These are phyloP conservation scores for Leptura quadrifasciata DNA, from an alignment of 2,888 invertebrate species.

Conservation along the genomic window DNA sequence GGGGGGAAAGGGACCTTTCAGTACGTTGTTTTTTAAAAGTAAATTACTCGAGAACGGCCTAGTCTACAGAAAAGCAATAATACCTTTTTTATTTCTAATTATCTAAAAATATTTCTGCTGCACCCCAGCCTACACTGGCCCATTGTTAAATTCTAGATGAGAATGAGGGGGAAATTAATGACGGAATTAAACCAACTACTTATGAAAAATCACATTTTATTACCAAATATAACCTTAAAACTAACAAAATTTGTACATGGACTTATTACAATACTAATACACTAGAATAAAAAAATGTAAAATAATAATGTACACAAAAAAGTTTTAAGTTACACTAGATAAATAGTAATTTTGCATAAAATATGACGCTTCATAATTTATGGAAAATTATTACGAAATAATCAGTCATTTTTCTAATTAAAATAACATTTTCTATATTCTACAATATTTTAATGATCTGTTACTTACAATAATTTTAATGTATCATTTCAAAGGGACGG, in stretches of 20 bases:
- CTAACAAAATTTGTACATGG: slow-evolving; percentile 68
- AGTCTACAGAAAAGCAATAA: too few relatives aligned
- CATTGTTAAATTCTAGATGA: too few relatives aligned
- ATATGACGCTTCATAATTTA: slow-evolving; percentile 42
- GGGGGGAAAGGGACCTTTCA: too few relatives aligned
- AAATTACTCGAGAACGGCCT: too few relatives aligned
- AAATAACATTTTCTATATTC: slow-evolving; percentile 51
- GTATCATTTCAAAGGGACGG: background rate
- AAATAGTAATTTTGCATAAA: slow-evolving; percentile 51
- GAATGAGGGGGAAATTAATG: too few relatives aligned
- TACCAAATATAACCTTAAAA: slow-evolving; percentile 63
- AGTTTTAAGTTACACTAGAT: slow-evolving; percentile 56
- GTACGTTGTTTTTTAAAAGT: too few relatives aligned
- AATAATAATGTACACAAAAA: slow-evolving; percentile 59
- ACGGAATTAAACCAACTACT: background rate
- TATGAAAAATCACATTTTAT: slow-evolving; percentile 64
- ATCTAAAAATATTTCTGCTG: too few relatives aligned
- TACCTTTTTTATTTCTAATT: too few relatives aligned
- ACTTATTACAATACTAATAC: slow-evolving; percentile 61
- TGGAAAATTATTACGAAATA: slow-evolving; percentile 54
- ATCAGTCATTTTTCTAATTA: slow-evolving; percentile 57
- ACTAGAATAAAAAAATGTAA: slow-evolving; percentile 57
- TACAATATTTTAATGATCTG: slow-evolving; percentile 53
- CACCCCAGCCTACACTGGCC: too few relatives aligned
- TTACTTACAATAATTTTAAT: slow-evolving; percentile 35